A percentile compares a stretch with the other conserved stretches of the same genome.
Evolutionary conservation across 2,113 vertebrate species (phyloP).

Genomic region (Ellobius talpinus): DNA sequence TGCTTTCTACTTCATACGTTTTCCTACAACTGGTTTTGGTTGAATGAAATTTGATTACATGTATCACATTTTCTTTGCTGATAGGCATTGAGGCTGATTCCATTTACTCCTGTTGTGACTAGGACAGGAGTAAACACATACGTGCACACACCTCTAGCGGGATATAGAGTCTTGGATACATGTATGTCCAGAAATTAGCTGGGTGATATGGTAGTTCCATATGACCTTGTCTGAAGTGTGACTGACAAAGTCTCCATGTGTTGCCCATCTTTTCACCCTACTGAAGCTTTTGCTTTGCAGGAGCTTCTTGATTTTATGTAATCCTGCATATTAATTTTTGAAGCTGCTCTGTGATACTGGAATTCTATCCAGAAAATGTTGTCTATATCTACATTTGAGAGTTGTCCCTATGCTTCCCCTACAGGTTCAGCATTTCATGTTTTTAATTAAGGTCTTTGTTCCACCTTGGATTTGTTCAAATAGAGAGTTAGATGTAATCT

Average conservation of each 20-base stretch:
- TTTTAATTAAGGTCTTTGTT: neutral
- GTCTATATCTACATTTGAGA: neutral
- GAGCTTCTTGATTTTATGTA: neutral
- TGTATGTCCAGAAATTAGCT: neutral
- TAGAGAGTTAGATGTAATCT: neutral
- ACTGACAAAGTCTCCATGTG: neutral
- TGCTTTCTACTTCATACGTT: neutral
- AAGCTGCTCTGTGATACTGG: neutral
- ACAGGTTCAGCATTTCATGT: neutral
- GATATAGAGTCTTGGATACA: neutral
- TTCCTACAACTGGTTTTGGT: neutral
- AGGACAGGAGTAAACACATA: neutral
- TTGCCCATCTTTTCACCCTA: neutral
- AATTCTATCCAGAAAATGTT: neutral
- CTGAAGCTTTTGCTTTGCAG: neutral
- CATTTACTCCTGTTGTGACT: neutral
- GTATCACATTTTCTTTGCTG: neutral
- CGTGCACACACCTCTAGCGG: neutral
- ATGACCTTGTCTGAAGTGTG: neutral
- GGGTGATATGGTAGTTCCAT: neutral
- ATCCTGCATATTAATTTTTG: neutral
- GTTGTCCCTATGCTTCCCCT: neutral
- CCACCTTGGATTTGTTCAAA: neutral
- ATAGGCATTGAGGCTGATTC: neutral
- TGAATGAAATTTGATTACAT: neutral